phyloP scores from a whole-genome alignment of 1,140 invertebrate genomes.

The Brachionus manjavacas region DNA sequence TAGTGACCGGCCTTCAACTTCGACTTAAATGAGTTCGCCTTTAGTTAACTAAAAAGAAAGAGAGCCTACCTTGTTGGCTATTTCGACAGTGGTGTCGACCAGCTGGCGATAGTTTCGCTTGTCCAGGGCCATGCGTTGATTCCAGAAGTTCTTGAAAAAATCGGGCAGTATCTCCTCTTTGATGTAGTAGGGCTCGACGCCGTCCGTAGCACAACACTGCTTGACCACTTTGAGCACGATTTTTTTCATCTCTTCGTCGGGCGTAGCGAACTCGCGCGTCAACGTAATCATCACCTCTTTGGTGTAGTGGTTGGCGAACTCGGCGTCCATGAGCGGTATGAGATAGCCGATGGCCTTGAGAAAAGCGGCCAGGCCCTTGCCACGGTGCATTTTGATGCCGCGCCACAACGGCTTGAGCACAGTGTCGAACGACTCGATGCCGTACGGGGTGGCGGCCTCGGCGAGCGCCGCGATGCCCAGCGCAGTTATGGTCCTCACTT shows the following conservation, averaged over 20 bases:
- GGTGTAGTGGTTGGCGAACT: conserved; percentile 99
- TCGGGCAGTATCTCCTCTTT: conserved; percentile 97
- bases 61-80: conserved; percentile 76
- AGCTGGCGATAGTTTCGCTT: conserved; percentile 92
- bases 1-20: too few relatives aligned
- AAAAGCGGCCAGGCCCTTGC: conserved; percentile 96
- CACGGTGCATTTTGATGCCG: conserved; percentile 93
- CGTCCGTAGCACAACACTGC: conserved; percentile 98
- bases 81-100: conserved; percentile 98
- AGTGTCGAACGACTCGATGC: conserved; percentile 98
- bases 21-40: too few relatives aligned
- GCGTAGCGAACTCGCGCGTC: conserved; percentile 97
- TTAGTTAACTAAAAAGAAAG: too few relatives aligned
- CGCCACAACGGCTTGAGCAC: conserved; percentile 98
- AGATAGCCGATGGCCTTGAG: conserved; percentile 98
- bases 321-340: conserved; percentile 98
- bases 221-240: conserved; percentile 99
- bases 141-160: conserved; percentile 99
- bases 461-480: conserved; percentile 88
- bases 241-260: conserved; percentile 99
- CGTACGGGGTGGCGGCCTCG: conserved; percentile 96
- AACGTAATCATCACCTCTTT: conserved; percentile 99
- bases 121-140: conserved; percentile 97
- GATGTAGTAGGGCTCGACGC: conserved; percentile 97
- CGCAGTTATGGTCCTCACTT: conserved; percentile 90